These are phyloP conservation scores for Anthonomus grandis DNA, from an alignment of 1,140 invertebrate species.

Conservation along the genomic window DNA sequence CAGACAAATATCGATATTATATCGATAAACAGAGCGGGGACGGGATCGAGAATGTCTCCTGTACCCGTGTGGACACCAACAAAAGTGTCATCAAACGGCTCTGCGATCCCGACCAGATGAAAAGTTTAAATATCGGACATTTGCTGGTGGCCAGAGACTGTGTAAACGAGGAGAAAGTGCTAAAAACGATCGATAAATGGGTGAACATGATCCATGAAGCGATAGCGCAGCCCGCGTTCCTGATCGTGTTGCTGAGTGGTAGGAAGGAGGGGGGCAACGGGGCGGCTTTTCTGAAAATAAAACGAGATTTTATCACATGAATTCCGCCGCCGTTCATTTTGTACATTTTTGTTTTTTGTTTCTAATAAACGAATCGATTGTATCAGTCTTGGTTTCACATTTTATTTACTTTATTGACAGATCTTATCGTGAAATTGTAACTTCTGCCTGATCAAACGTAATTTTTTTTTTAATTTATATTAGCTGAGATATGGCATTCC, in stretches of 20 bases:
- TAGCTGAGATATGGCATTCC: too few relatives aligned
- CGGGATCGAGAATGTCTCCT: constrained; percentile 31
- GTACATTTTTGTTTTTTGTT: too few relatives aligned
- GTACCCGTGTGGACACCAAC: constrained; percentile 28
- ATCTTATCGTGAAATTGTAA: too few relatives aligned
- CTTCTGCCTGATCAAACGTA: too few relatives aligned
- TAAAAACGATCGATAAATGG: constrained; percentile 59
- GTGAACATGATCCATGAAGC: constrained; percentile 59
- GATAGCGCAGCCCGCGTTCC: constrained; percentile 53
- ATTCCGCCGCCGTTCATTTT: too few relatives aligned
- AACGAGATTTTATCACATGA: constrained; percentile 34
- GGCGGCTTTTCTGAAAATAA: constrained; percentile 54
- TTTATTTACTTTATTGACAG: too few relatives aligned
- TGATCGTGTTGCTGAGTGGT: constrained; percentile 59
- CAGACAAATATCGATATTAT: constrained; percentile 55
- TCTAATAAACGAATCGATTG: too few relatives aligned
- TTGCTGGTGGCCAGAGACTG: constrained; percentile 61
- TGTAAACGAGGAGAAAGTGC: constrained; percentile 49
- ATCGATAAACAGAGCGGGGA: constrained; percentile 44
- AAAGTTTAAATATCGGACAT: constrained; percentile 50
- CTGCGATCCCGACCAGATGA: constrained; percentile 30
- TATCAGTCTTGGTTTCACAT: too few relatives aligned
- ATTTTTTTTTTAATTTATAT: too few relatives aligned
- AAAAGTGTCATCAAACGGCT: constrained; percentile 29
- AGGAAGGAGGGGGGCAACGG: constrained; percentile 50